Conservation (phyloP, 53 echinoderm and acorn worm genomes). For the Echinarachnius parma region DNA sequence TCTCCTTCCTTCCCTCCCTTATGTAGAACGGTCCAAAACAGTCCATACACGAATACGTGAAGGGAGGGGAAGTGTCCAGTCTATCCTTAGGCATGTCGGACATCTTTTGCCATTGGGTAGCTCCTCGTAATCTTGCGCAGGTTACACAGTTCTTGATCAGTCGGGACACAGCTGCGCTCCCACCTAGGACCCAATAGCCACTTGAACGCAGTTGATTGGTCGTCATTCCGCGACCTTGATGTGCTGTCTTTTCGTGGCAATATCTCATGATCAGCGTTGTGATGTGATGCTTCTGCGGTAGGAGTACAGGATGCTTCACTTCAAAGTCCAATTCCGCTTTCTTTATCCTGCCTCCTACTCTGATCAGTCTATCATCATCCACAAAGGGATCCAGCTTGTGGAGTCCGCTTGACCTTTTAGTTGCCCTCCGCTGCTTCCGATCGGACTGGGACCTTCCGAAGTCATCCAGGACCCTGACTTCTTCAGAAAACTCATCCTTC, state of each 20-base stretch:
- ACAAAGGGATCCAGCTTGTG: slow-evolving; percentile 46
- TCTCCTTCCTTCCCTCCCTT: slow-evolving; percentile 50
- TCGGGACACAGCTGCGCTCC: slow-evolving; percentile 27
- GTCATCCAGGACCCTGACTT: slow-evolving; percentile 9
- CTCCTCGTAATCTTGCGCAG: slow-evolving; percentile 34
- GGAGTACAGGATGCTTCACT: slow-evolving; percentile 50
- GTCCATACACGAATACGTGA: slow-evolving; percentile 54
- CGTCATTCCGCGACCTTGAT: slow-evolving; percentile 51
- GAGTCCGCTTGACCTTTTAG: slow-evolving; percentile 23
- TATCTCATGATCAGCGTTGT: slow-evolving; percentile 36
- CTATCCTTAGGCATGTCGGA: slow-evolving; percentile 56
- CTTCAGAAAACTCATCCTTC: slow-evolving; percentile 18
- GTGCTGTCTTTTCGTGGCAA: slow-evolving; percentile 36
- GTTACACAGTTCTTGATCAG: slow-evolving; percentile 46
- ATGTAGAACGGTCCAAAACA: slow-evolving; percentile 60
- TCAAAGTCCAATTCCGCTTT: background rate
- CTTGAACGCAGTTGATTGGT: slow-evolving; percentile 29
- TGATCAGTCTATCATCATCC: slow-evolving; percentile 41
- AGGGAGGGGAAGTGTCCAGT: slow-evolving; percentile 41
- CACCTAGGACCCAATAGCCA: slow-evolving; percentile 41
- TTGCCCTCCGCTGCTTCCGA: no score
- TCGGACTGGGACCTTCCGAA: no score
- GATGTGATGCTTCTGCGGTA: slow-evolving; percentile 43
- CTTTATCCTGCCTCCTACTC: slow-evolving; percentile 54
- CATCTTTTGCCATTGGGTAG: slow-evolving; percentile 50